Conservation (phyloP, 1,140 invertebrate species). For the Meloidogyne exigua region DNA sequence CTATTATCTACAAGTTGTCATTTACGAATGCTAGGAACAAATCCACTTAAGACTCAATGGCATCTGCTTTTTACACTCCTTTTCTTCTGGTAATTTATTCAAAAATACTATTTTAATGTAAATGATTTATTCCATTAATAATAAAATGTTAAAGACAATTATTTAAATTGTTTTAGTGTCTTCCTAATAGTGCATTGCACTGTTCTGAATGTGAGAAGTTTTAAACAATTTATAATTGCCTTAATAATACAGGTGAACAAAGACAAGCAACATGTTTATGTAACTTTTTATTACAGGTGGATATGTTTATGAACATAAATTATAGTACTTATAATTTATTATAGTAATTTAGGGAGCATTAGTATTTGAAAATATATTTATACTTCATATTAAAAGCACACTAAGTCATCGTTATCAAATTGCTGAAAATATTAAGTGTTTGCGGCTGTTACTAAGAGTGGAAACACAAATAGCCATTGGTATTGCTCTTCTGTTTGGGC, state of each 20-base stretch:
- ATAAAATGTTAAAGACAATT: neutral
- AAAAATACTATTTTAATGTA: too few species aligned
- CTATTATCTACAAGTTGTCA: neutral
- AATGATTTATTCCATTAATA: too few species aligned
- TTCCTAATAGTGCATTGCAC: neutral
- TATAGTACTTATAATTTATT: too few species aligned
- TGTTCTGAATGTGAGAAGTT: neutral
- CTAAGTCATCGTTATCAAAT: conserved; percentile 24
- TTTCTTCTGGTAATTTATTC: neutral
- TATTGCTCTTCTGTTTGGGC: neutral
- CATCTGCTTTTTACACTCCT: conserved; percentile 6
- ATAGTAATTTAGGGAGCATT: neutral
- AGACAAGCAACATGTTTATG: conserved; percentile 12
- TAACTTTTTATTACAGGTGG: conserved; percentile 20
- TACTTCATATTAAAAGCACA: neutral
- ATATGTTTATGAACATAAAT: neutral
- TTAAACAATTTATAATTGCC: neutral
- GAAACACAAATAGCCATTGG: neutral
- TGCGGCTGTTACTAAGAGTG: neutral
- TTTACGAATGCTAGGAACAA: neutral
- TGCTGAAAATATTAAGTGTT: conserved; percentile 12
- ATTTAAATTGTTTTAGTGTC: conserved; percentile 1
- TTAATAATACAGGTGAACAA: conserved; percentile 3
- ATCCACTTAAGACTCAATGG: conserved; percentile 14
- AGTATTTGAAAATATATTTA: neutral